phyloP scores from a whole-genome alignment of 2,797 vertebrate species.

The Todus mexicanus region DNA sequence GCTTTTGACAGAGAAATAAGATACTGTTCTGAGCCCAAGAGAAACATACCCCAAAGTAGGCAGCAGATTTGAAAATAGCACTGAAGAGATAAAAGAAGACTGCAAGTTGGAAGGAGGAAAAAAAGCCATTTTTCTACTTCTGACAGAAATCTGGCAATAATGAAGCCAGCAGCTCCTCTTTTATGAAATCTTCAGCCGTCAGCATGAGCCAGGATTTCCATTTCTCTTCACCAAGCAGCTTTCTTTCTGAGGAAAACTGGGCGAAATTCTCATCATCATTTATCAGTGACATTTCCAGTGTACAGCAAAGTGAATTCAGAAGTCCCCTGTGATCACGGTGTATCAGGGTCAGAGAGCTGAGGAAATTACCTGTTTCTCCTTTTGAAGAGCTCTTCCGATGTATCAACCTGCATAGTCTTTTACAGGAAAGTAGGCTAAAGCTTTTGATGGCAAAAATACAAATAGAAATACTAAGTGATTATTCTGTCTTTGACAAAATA shows the following conservation, averaged over 20 bases:
- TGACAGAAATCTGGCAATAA: neutral
- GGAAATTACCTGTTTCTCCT: neutral
- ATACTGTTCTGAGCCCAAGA: neutral
- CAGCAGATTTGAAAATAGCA: neutral
- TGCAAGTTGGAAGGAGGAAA: neutral
- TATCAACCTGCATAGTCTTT: neutral
- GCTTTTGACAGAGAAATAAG: neutral
- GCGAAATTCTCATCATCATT: neutral
- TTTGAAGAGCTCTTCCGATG: neutral
- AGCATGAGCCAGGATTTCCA: neutral
- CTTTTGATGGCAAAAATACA: neutral
- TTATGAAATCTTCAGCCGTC: neutral
- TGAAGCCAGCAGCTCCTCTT: neutral
- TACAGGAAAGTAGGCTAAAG: neutral
- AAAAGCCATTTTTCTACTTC: neutral
- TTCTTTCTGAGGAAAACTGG: neutral
- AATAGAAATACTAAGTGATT: neutral
- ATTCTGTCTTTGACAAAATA: neutral
- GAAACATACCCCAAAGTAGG: neutral
- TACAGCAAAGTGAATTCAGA: neutral
- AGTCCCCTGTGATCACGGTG: neutral
- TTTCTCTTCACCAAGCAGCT: neutral
- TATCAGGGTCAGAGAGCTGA: neutral
- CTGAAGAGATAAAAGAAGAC: neutral
- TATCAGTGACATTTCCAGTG: neutral